Conservation (phyloP, 64 coral and sea anemone species). For the Trachythela sp. region DNA sequence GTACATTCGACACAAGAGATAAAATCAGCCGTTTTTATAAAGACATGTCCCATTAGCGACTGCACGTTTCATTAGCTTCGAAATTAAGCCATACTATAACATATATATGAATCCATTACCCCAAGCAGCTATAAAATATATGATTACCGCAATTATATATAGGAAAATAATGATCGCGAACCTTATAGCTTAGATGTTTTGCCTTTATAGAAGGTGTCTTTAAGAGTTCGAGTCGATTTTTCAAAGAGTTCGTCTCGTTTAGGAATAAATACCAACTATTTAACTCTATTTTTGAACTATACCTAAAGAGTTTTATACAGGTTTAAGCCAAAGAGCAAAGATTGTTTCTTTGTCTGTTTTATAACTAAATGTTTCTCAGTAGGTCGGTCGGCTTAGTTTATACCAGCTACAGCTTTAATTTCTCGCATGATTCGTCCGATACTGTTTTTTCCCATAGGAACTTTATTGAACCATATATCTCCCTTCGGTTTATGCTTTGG, state of each 20-base stretch:
- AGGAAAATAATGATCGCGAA: too few species aligned
- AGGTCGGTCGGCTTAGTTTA: constrained; percentile 54
- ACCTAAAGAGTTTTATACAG: not conserved
- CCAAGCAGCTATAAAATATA: too few species aligned
- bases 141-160: too few species aligned
- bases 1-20: too few species aligned
- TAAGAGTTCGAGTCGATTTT: too few species aligned
- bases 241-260: too few species aligned
- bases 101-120: too few species aligned
- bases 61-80: too few species aligned
- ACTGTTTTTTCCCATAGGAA: constrained; percentile 99
- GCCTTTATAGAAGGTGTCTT: too few species aligned
- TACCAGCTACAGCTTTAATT: constrained; percentile 96
- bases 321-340: not conserved
- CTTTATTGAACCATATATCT: constrained; percentile 99
- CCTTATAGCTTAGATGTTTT: too few species aligned
- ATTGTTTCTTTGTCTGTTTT: not conserved
- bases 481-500: constrained; percentile 99
- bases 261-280: too few species aligned
- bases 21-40: not conserved
- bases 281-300: not conserved
- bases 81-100: too few species aligned
- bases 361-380: not conserved
- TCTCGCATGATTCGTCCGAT: constrained; percentile 98
- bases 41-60: not conserved